Evolutionary conservation across 2,888 invertebrate species (phyloP).

Genomic region (Rhagophthalmus giganteus): DNA sequence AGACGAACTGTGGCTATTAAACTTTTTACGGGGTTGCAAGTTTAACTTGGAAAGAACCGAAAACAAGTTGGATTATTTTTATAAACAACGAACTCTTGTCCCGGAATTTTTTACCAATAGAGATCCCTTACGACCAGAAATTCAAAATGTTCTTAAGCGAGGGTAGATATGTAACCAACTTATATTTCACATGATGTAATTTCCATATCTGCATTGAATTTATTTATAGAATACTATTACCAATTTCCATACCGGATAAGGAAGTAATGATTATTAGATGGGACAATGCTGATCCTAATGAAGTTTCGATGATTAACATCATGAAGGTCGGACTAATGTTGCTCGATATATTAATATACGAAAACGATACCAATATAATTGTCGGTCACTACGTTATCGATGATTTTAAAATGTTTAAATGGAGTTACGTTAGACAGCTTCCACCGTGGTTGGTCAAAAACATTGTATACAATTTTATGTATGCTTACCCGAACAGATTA

Average conservation of each 20-base stretch:
- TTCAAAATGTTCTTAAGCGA: not conserved
- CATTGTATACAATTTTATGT: no score
- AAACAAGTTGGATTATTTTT: not conserved
- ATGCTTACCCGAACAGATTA: no score
- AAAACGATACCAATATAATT: no score
- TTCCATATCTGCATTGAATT: no score
- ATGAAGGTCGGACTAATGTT: no score
- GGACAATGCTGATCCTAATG: not conserved
- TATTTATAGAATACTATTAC: conserved; percentile 4
- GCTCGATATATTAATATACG: no score
- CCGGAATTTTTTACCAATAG: not conserved
- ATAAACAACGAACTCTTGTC: not conserved
- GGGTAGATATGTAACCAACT: no score
- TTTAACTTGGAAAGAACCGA: not conserved
- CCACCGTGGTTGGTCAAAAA: no score
- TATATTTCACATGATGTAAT: no score
- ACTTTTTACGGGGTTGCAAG: conserved; percentile 6
- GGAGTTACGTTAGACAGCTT: no score
- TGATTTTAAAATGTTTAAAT: no score
- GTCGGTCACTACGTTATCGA: no score
- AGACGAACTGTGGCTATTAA: conserved; percentile 7
- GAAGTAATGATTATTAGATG: conserved; percentile 3
- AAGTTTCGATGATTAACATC: conserved; percentile 53
- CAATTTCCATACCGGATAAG: not conserved
- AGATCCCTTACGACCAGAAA: not conserved